Evolutionary conservation across 1,140 invertebrate genomes (phyloP).

Genomic region (Ostrea edulis): DNA sequence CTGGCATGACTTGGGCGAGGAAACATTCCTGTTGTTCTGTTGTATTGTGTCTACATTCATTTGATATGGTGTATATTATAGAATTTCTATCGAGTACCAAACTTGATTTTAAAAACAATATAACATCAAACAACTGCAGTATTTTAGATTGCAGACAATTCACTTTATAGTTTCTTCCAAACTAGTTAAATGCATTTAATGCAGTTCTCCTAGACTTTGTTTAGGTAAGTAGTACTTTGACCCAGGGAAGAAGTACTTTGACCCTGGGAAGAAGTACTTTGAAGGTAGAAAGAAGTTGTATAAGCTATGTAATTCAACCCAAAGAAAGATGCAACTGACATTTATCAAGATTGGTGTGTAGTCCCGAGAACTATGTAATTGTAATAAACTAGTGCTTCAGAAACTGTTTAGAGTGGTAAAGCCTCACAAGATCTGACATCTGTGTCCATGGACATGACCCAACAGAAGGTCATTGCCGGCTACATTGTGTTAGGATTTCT

Average conservation of each 20-base stretch:
- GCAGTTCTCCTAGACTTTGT: neutral
- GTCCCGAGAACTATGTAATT: neutral
- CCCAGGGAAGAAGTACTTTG: no score
- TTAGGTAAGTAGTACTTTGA: neutral
- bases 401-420: neutral
- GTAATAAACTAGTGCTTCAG: constrained; percentile 24
- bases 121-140: neutral
- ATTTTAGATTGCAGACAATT: no score
- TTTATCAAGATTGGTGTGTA: neutral
- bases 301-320: neutral
- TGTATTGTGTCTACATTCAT: neutral
- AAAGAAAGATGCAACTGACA: neutral
- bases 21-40: constrained; percentile 28
- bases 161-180: no score
- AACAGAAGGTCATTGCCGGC: neutral
- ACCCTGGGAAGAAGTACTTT: neutral
- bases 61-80: constrained; percentile 15
- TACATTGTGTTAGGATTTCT: constrained; percentile 21
- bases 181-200: neutral
- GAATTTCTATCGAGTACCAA: constrained; percentile 8
- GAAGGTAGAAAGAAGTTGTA: neutral
- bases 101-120: neutral
- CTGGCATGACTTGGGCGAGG: neutral
- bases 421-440: constrained; percentile 17
- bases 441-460: neutral